Base-by-base conservation (phyloP, 2,113 vertebrate genomes). In the Dicaeum eximium region DNA sequence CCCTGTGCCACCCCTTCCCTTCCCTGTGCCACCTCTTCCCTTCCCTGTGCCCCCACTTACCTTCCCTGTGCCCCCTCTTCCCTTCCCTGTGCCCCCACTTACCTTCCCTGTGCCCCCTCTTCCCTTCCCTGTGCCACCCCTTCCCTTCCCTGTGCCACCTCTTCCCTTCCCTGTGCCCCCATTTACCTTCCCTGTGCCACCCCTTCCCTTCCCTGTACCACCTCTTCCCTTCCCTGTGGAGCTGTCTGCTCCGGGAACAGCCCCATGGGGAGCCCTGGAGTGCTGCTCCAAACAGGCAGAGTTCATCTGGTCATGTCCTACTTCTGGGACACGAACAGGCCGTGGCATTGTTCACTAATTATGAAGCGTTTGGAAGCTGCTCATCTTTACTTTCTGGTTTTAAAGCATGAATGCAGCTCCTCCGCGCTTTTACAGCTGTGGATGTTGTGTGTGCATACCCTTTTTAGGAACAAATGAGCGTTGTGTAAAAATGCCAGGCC, bases 281-380 rank as follows among this genome's bases (percentile, higher is more conserved):
- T 3, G 40, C 51, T 18, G 31, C 67, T 53, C 21, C 40, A 21
- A 37, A 73, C 38, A 62, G 22, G 50, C 71, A 45, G 51, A 50
- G 93, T 84, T 95, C 69, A 35, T 33, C 54, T 6, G 67, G 75
- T 70, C 77, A 47, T 35, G 86, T 30, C 94, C 93, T 78, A 70
- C 42, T 96, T 93, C 56, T 80, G 89, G 11, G 67, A 35, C 37
- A 80, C 19, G 31, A 91, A 78, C 42, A 86, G 75, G 80, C 83
- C 60, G 11, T 11, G n/a, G 31, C 83, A 86, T 91, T 96, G 83
- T 95, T 93, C 42, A 50, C 38, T 80, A 84, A 94, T 95, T 83
- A 78, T 21, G 67, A 66, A 53, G 61, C 14, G 67, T 70, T 37
- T 88, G 57, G 54, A 73, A 72, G 47, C 72, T 50, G 83, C 60